Conservation (phyloP, 2,113 vertebrate species). For the Tyrannus savana region DNA sequence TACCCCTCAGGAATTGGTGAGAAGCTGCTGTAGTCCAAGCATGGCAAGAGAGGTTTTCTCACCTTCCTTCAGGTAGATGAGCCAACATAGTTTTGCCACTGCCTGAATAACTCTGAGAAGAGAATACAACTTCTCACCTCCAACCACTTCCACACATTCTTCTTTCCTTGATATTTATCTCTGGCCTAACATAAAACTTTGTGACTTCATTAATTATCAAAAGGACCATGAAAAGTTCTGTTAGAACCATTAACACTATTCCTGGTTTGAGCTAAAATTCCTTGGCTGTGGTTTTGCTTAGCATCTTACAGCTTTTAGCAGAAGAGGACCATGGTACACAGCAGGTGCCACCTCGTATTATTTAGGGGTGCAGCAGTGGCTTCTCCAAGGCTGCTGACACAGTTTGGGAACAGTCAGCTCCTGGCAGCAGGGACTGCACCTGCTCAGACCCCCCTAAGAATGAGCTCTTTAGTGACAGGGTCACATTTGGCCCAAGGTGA, state of each 20-base stretch:
- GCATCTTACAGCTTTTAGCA: neutral
- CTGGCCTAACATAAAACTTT: neutral
- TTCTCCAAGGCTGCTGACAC: neutral
- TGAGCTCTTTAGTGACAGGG: neutral
- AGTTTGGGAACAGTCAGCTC: neutral
- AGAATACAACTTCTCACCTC: neutral
- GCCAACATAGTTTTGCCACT: neutral
- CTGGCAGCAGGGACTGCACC: neutral
- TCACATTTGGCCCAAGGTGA: neutral
- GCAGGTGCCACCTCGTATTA: neutral
- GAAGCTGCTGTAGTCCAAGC: neutral
- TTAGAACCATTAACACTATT: neutral
- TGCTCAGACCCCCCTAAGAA: neutral
- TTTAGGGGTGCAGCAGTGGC: neutral
- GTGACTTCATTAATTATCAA: neutral
- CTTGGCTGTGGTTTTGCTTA: neutral
- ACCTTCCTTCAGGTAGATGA: neutral
- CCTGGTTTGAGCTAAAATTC: neutral
- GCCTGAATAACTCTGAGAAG: neutral
- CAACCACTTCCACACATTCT: neutral
- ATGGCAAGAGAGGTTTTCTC: neutral
- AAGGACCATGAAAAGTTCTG: neutral
- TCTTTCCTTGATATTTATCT: neutral
- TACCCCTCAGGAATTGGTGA: neutral
- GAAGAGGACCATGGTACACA: neutral